Evolutionary conservation across 2,797 vertebrate genomes (phyloP), one percentile per base, ranked within the genome.

Genomic region (Mycteria americana): DNA sequence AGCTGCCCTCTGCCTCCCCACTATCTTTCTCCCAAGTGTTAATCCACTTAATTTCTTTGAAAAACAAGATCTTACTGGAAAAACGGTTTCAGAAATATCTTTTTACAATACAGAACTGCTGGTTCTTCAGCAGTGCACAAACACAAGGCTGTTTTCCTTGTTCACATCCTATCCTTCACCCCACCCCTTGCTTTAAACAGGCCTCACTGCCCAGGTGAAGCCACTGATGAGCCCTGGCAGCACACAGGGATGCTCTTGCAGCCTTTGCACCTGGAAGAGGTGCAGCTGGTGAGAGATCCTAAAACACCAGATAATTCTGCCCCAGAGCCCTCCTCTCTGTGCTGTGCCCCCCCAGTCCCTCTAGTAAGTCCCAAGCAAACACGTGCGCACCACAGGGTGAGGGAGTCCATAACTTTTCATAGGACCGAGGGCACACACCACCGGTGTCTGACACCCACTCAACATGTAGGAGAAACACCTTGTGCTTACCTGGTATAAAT

Each of bases 61-160:
- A n/a, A 48, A 35, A 53, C 60, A 4, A 24, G 0, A 11, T 2
- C 14, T 23, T 51, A 33, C 11, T 64, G 5, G 13, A 57, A 39
- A 92, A 92, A 25, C 2, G 3, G 13, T 9, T 51, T 35, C 35
- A 33, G 53, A 28, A 75, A 54, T 3, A 18, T 1, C 12, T 10
- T 85, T 64, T 60, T 56, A 25, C 24, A 41, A 2, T 9, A 31
- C 4, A 41, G 9, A 80, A 25, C 31, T 27, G 5, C 41, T 68
- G 3, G n/a, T 17, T 1, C 43, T 31, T 13, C 19, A 69, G 16
- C 35, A 54, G 4, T 0, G 1, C 17, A 43, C 18, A 65, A 35
- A 18, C 1, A 2, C 23, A 60, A 1, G 51, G 7, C 37, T 2
- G 0, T 3, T 7, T 30, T 8, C 25, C 31, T 33, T 5, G 0